Evolutionary conservation across 2,797 vertebrate genomes (phyloP), one percentile per base, ranked within the genome.

Genomic region (Paguma larvata): DNA sequence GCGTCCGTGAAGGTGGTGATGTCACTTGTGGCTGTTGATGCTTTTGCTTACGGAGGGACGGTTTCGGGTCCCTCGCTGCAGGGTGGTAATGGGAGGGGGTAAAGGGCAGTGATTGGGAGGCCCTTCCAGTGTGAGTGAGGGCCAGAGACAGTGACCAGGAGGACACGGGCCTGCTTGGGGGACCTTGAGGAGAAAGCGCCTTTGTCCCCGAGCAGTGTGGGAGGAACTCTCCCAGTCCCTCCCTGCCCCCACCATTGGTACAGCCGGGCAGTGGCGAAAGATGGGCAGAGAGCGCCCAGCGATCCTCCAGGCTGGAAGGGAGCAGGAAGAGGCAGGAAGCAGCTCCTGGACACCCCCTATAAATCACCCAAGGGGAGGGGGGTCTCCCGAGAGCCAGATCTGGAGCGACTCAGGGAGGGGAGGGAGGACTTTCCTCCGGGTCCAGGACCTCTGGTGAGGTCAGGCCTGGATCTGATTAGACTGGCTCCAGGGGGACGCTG

Each of bases 381-480:
- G 77, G 14, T 80, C 96, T 97, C 93, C 83, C n/a, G 73, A 93
- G 91, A 97, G 72, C 68, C 94, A 82, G 75, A 68, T 65, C 94
- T 63, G 46, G 41, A 78, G 72, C 53, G 2, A 67, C 56, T 95
- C 90, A 65, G 78, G 85, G 98, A 94, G 93, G 85, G 95, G 89
- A 96, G 88, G 82, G 97, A 85, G 53, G 5, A 38, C 94, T 87
- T 97, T 95, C 79, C 92, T 97, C 95, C 98, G 77, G 92, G 98
- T 90, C 95, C 86, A 86, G 98, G 98, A 97, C 92, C 53, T 59
- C 68, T 98, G 80, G 56, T 56, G 16, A 95, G 92, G 95, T 97
- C 96, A 98, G 92, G 97, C 94, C 97, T 98, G 98, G 98, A 97
- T 98, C 98, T 98, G 98, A 98, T 98, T 98, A 98, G 95, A 0